Conservation (phyloP, 2,888 invertebrate genomes). For the Biston betularia region DNA sequence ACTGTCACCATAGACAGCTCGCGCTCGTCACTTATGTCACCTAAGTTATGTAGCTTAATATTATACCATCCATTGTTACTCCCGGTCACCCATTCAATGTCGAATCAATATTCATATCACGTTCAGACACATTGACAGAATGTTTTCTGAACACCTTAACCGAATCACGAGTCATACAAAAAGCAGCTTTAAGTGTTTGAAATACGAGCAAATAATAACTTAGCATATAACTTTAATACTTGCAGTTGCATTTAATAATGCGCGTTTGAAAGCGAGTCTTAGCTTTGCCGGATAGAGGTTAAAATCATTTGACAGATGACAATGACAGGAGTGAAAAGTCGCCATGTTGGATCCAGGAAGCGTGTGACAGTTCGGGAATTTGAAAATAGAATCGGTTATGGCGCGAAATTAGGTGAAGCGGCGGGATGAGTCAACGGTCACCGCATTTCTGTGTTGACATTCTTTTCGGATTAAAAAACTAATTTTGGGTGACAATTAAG, state of each 20-base stretch:
- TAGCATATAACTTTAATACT: conserved; percentile 44
- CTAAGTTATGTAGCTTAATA: conserved; percentile 29
- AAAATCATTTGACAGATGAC: conserved; percentile 53
- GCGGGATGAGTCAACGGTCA: conserved; percentile 47
- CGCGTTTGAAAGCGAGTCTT: conserved; percentile 49
- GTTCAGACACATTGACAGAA: conserved; percentile 38
- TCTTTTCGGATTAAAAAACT: conserved; percentile 30
- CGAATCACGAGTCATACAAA: conserved; percentile 21
- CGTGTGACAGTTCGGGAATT: conserved; percentile 67
- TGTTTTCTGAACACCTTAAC: conserved; percentile 23
- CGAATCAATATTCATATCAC: conserved; percentile 42
- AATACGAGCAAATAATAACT: conserved; percentile 19
- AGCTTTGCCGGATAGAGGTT: conserved; percentile 52
- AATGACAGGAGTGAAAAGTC: conserved; percentile 51
- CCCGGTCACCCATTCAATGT: conserved; percentile 37
- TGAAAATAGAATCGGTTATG: conserved; percentile 71
- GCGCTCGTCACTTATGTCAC: conserved; percentile 38
- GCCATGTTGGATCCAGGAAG: conserved; percentile 72
- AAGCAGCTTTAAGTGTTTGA: conserved; percentile 39
- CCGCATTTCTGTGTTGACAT: conserved; percentile 38
- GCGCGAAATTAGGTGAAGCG: conserved; percentile 71
- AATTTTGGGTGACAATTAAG: conserved; percentile 22
- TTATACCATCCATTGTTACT: conserved; percentile 41
- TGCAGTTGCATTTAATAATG: conserved; percentile 47
- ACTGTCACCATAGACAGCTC: conserved; percentile 15